Evolutionary conservation across 1,140 invertebrate species (phyloP).

Genomic region (Bilobella aurantiaca): DNA sequence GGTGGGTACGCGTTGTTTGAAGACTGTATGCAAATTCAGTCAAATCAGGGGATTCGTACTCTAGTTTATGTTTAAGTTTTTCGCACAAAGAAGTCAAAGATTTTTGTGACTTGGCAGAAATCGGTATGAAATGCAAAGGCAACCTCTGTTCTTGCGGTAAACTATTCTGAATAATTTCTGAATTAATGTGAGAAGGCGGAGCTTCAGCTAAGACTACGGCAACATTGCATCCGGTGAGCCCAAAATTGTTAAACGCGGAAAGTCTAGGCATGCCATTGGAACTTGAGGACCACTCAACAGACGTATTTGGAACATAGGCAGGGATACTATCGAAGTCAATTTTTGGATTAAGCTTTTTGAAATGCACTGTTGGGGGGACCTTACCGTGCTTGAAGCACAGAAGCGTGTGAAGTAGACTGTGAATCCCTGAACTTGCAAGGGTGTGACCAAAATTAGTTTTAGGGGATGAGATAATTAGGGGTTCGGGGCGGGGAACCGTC

Average conservation of each 20-base stretch:
- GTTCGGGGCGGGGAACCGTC: neutral
- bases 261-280: neutral
- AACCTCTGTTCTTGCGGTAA: neutral
- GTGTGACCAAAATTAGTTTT: neutral
- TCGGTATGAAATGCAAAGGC: neutral
- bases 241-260: neutral
- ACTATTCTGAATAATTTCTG: neutral
- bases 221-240: neutral
- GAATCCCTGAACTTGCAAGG: neutral
- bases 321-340: neutral
- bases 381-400: neutral
- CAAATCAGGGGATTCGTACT: neutral
- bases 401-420: neutral
- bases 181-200: neutral
- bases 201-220: neutral
- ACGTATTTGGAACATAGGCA: neutral
- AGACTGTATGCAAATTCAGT: neutral
- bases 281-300: neutral
- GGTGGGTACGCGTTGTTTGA: neutral
- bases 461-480: neutral
- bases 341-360: neutral
- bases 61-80: neutral
- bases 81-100: neutral
- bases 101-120: neutral
- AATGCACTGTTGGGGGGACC: neutral